Evolutionary conservation across 2,113 vertebrate species (phyloP), one percentile per base, ranked within the genome.

Genomic region (Sceloporus tristichus): DNA sequence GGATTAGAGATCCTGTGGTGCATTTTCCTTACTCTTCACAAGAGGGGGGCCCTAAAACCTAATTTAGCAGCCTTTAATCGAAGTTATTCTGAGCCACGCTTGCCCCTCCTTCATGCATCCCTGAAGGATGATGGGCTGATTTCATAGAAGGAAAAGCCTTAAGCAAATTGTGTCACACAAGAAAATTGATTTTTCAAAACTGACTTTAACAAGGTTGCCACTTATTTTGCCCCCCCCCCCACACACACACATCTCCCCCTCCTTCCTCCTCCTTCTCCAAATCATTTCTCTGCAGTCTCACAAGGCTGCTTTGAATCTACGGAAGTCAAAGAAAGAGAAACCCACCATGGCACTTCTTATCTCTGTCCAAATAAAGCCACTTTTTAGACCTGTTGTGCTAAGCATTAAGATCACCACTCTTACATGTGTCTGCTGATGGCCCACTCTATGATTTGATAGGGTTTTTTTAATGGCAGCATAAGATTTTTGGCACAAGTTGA

Each of bases 111-210:
- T 93, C 93, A 54, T 90, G 91, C 9, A 0, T 77, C 91, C 93
- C 94, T 27, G 8, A 90, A 92, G 93, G 94, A 92, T 90, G 94
- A 92, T 92, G 91, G 92, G 90, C 92, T 94, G 93, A 94, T 96
- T 95, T 95, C 93, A 93, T 90, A 94, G 91, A 92, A 91, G 77
- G 74, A 93, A 93, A 91, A 91, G 90, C 93, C 92, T 91, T 94
- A 91, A 94, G 92, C 94, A 95, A 93, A 94, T 96, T 92, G 92
- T 93, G 87, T 94, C 95, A 89, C 95, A 92, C 85, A 90, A 94
- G 84, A 84, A 93, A 96, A 94, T 91, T 91, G 95, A 95, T 95
- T 95, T 96, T 94, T 94, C 91, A 94, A 95, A 95, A 90, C 92
- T 93, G 94, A 93, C 91, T 93, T 93, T 92, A 96, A 95, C 91